A percentile compares a stretch with the other conserved stretches of the same genome.
Evolutionary conservation across 2,113 vertebrate species (phyloP).

Genomic region (Gadus macrocephalus): DNA sequence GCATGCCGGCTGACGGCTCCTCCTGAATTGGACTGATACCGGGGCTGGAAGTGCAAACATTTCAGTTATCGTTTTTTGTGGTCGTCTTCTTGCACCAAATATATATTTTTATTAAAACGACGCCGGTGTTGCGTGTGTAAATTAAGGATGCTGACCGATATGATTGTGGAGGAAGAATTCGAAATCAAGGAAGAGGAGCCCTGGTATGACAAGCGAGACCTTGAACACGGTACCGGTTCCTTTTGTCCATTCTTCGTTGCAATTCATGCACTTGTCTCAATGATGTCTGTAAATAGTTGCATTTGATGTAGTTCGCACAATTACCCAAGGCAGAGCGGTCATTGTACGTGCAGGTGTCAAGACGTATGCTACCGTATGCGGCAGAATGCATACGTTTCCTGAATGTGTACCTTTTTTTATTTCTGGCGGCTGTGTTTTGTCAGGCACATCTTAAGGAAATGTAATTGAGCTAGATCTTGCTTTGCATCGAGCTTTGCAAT

Average conservation of each 20-base stretch:
- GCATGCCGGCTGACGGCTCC: too few relatives aligned
- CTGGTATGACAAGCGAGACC: slow-evolving; percentile 73
- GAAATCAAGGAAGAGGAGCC: slow-evolving; percentile 73
- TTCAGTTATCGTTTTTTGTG: too few relatives aligned
- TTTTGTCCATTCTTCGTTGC: slow-evolving; percentile 28
- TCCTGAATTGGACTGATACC: too few relatives aligned
- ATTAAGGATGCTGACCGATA: slow-evolving; percentile 65
- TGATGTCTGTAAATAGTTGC: not conserved
- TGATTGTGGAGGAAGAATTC: slow-evolving; percentile 72
- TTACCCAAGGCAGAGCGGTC: too few relatives aligned
- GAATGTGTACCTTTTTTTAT: not conserved
- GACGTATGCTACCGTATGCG: not conserved
- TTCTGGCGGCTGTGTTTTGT: too few relatives aligned
- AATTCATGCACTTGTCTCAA: not conserved
- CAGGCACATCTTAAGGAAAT: too few relatives aligned
- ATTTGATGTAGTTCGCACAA: not conserved
- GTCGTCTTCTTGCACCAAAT: too few relatives aligned
- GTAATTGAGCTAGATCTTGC: too few relatives aligned
- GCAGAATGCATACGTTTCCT: not conserved
- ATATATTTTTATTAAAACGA: too few relatives aligned
- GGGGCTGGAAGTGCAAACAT: too few relatives aligned
- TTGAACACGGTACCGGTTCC: slow-evolving; percentile 65
- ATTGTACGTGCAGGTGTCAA: not conserved
- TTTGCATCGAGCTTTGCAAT: too few relatives aligned
- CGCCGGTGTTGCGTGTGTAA: too few relatives aligned